phyloP scores from a whole-genome alignment of 2,797 vertebrate genomes.

The Alauda arvensis region DNA sequence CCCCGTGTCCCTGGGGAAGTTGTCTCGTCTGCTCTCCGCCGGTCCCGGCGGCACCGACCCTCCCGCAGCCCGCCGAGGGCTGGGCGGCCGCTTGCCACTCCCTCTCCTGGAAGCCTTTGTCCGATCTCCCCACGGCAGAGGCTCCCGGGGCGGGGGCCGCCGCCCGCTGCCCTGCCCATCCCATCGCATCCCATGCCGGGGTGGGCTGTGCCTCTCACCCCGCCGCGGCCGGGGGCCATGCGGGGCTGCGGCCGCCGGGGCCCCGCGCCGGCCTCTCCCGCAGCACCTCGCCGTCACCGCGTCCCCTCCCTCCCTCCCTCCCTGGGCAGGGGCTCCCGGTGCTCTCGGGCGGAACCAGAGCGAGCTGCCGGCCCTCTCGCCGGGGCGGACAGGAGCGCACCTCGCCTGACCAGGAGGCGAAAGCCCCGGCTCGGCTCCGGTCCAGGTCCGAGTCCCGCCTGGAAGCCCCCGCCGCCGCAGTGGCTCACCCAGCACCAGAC shows the following conservation, averaged over 20 bases:
- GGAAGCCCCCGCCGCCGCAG: not conserved
- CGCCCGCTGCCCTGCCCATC: too few relatives aligned
- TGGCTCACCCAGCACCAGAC: not conserved
- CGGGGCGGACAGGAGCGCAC: not conserved
- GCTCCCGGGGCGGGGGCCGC: not conserved
- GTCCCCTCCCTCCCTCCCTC: not conserved
- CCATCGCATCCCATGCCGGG: not conserved
- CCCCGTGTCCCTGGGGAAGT: not conserved
- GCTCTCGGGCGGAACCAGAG: not conserved
- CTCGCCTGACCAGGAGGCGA: not conserved
- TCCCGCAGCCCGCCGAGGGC: not conserved
- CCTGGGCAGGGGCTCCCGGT: not conserved
- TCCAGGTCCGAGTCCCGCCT: not conserved
- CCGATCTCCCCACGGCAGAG: not conserved
- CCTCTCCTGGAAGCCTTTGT: slow-evolving; percentile 24
- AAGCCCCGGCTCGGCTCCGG: not conserved
- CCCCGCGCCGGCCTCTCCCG: not conserved
- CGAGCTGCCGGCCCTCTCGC: not conserved
- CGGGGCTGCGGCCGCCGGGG: not conserved
- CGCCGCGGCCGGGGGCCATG: not conserved
- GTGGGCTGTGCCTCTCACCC: not conserved
- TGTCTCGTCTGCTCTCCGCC: not conserved
- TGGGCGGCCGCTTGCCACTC: not conserved
- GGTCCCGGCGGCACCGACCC: not conserved
- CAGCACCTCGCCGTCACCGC: not conserved